A percentile compares a stretch with the other conserved stretches of the same genome.
Conservation (phyloP, 1,140 invertebrate species). For the Paramacrobiotus metropolitanus region DNA sequence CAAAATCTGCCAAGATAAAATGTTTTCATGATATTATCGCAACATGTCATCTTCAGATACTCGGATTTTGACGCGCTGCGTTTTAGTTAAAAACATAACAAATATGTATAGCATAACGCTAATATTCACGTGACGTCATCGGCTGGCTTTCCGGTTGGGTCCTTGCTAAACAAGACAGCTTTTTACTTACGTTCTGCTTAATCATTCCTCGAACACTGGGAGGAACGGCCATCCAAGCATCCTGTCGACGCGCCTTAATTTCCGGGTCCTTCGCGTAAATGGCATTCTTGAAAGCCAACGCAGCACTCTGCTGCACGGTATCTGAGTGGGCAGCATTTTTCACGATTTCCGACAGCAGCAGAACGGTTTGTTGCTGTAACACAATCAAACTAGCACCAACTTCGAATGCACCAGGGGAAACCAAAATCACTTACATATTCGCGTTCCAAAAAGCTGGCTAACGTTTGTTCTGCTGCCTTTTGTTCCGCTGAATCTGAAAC, state of each 20-base stretch:
- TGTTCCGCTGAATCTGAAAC: background rate
- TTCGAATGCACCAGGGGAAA: background rate
- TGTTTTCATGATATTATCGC: too few relatives aligned
- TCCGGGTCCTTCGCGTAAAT: slow-evolving; percentile 79
- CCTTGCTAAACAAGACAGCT: background rate
- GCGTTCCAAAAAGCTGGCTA: background rate
- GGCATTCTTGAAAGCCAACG: slow-evolving; percentile 87
- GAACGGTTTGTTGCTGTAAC: background rate
- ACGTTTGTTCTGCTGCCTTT: background rate
- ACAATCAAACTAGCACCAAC: background rate
- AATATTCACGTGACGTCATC: too few relatives aligned
- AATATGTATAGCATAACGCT: too few relatives aligned
- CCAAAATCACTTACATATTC: background rate
- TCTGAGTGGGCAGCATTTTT: background rate
- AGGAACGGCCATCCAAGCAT: slow-evolving; percentile 69
- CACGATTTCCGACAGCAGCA: background rate
- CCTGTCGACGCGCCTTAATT: slow-evolving; percentile 56
- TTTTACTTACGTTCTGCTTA: slow-evolving; percentile 69
- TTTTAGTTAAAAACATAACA: slow-evolving; percentile 10
- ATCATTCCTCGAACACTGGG: slow-evolving; percentile 61
- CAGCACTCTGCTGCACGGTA: background rate
- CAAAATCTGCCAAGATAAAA: slow-evolving; percentile 43
- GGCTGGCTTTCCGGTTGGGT: background rate
- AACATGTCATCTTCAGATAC: too few relatives aligned
- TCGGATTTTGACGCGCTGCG: too few relatives aligned